Conservation (phyloP, 2,113 vertebrate genomes). For the Neomonachus schauinslandi region DNA sequence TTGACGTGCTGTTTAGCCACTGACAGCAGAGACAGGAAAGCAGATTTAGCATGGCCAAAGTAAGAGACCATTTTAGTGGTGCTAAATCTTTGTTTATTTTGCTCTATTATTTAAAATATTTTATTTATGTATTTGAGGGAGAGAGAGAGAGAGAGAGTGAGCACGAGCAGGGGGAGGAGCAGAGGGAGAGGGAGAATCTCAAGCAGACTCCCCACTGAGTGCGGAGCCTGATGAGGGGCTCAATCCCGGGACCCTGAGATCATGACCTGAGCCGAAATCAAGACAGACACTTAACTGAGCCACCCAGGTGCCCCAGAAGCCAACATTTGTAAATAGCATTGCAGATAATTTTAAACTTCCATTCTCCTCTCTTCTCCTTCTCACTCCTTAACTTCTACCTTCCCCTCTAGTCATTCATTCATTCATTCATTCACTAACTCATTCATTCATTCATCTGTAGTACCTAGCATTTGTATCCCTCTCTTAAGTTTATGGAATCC, state of each 20-base stretch:
- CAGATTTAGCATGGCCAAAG: background rate
- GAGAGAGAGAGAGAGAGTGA: background rate
- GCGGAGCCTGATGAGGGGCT: background rate
- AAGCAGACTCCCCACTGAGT: background rate
- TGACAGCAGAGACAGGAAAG: background rate
- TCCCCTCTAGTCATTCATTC: too few relatives aligned
- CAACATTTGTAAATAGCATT: background rate
- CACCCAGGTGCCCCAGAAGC: background rate
- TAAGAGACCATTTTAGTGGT: background rate
- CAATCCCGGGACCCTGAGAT: background rate
- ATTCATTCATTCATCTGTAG: background rate
- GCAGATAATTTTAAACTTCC: background rate
- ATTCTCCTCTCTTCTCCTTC: background rate
- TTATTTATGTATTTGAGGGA: background rate
- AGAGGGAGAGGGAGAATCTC: background rate
- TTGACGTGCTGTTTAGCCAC: background rate
- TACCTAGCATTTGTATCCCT: background rate
- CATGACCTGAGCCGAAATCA: background rate
- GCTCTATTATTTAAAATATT: background rate
- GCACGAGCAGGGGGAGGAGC: background rate
- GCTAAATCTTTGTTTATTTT: slow-evolving; percentile 1
- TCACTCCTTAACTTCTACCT: background rate
- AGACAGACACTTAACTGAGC: background rate
- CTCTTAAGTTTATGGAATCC: background rate
- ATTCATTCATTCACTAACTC: background rate